These are phyloP conservation scores for Agrotis ipsilon DNA, from an alignment of 2,888 invertebrate species.

Conservation along the genomic window DNA sequence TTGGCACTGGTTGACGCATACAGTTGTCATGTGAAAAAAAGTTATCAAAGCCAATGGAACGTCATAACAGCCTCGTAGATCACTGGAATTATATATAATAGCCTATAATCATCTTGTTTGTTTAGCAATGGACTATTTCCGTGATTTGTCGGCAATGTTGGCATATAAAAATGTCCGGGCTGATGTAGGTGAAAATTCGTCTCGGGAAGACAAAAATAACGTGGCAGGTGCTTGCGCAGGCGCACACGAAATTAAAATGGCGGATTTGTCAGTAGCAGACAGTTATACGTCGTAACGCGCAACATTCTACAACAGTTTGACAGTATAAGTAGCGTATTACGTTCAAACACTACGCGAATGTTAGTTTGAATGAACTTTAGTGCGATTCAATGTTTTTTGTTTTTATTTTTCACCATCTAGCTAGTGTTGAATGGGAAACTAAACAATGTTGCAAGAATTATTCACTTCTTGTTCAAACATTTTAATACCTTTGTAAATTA, in stretches of 20 bases:
- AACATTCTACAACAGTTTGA: constrained; percentile 78
- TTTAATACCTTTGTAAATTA: background rate
- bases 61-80: constrained; percentile 82
- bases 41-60: constrained; percentile 82
- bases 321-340: constrained; percentile 75
- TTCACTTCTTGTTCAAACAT: background rate
- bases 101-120: constrained; percentile 89
- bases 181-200: constrained; percentile 81
- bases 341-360: constrained; percentile 70
- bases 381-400: constrained; percentile 71
- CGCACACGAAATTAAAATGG: constrained; percentile 82
- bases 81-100: constrained; percentile 86
- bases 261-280: constrained; percentile 78
- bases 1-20: constrained; percentile 78
- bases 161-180: constrained; percentile 84
- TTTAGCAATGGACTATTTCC: constrained; percentile 85
- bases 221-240: constrained; percentile 78
- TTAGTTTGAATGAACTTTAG: constrained; percentile 77
- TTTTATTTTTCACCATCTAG: constrained; percentile 22
- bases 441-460: background rate
- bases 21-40: constrained; percentile 78
- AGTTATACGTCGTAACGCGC: constrained; percentile 80
- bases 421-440: constrained; percentile 32
- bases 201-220: constrained; percentile 83
- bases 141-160: constrained; percentile 87